Percentiles rank a stretch among this genome's conserved stretches.
phyloP scores from a whole-genome alignment of 37 sponge, comb jelly and placozoan genomes.

The Spongia lamella region DNA sequence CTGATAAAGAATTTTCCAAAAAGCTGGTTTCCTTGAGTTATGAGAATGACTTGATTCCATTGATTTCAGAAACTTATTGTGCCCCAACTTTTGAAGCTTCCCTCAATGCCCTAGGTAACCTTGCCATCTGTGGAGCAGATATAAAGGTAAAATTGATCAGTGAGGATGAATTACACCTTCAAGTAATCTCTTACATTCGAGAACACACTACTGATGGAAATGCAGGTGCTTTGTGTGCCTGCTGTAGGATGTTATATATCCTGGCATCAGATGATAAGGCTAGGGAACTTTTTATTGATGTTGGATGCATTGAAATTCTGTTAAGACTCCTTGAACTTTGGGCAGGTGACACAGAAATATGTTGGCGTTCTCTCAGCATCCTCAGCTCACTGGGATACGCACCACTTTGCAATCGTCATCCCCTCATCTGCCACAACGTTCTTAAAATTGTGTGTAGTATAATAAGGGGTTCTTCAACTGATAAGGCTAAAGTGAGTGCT shows the following conservation, averaged over 20 bases:
- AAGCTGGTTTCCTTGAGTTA: conserved; percentile 35
- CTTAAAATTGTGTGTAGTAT: conserved; percentile 23
- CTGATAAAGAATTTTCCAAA: conserved; percentile 65
- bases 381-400: conserved; percentile 72
- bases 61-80: conserved; percentile 7
- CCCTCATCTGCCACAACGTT: conserved; percentile 41
- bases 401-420: conserved; percentile 51
- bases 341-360: conserved; percentile 35
- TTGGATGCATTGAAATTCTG: conserved; percentile 43
- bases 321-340: conserved; percentile 28
- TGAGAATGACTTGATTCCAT: conserved; percentile 33
- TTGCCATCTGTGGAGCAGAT: conserved; percentile 64
- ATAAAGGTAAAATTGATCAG: conserved; percentile 47
- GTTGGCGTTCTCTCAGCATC: conserved; percentile 66
- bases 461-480: conserved; percentile 29
- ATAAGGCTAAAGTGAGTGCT: conserved; percentile 58
- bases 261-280: conserved; percentile 68
- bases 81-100: conserved; percentile 14
- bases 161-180: conserved; percentile 23
- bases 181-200: conserved; percentile 26
- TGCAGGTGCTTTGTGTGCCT: conserved; percentile 46
- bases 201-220: conserved; percentile 10
- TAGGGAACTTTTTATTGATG: conserved; percentile 55
- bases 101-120: conserved; percentile 75
- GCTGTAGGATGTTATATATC: conserved; percentile 79